phyloP scores from a whole-genome alignment of 2,113 vertebrate genomes.

The Nothoprocta pentlandii region DNA sequence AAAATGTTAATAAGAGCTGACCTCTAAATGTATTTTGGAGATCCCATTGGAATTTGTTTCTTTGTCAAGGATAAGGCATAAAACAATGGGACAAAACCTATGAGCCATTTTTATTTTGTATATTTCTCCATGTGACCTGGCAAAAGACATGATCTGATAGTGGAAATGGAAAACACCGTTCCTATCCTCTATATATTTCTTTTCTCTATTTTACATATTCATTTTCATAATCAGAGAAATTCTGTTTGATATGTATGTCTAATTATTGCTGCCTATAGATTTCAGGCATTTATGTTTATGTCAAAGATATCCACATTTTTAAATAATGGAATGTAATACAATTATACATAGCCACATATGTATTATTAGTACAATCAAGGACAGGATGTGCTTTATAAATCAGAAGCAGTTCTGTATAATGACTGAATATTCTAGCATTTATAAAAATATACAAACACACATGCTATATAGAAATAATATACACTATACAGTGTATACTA shows the following conservation, averaged over 20 bases:
- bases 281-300: neutral
- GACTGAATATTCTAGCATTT: neutral
- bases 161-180: neutral
- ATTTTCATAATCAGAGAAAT: neutral
- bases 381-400: neutral
- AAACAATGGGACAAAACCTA: neutral
- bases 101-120: neutral
- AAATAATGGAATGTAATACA: neutral
- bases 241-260: neutral
- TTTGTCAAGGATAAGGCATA: neutral
- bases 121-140: neutral
- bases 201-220: neutral
- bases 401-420: neutral
- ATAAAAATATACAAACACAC: neutral
- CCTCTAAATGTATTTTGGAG: neutral
- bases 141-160: neutral
- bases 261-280: neutral
- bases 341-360: neutral
- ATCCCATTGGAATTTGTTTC: neutral
- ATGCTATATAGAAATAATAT: neutral
- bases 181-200: neutral
- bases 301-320: neutral
- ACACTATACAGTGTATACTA: neutral
- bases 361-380: neutral
- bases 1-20: neutral